These are phyloP conservation scores for Pemphredon lugubris DNA, from an alignment of 2,888 invertebrate genomes.

Conservation along the genomic window DNA sequence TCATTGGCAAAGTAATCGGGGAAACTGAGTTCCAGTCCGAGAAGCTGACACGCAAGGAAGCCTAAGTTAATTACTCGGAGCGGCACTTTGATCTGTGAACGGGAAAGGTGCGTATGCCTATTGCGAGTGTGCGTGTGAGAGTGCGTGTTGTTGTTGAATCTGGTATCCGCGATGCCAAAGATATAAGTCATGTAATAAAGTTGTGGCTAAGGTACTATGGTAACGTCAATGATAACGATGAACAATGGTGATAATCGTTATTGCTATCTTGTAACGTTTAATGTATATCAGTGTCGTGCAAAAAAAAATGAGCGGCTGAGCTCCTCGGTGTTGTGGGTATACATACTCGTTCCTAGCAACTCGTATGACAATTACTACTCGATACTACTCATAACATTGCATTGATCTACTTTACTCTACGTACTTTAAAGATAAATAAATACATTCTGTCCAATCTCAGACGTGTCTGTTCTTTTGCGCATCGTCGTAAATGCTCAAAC, in stretches of 20 bases:
- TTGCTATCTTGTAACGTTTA: conserved; percentile 78
- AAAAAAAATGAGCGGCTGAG: conserved; percentile 75
- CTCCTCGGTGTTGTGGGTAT: conserved; percentile 81
- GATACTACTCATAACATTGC: conserved; percentile 80
- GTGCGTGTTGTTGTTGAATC: conserved; percentile 62
- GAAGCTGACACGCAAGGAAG: conserved; percentile 35
- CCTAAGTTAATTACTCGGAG: conserved; percentile 41
- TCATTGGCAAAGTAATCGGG: conserved; percentile 24
- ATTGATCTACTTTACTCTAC: conserved; percentile 80
- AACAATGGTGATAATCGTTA: conserved; percentile 68
- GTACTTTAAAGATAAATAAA: conserved; percentile 80
- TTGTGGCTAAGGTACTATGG: conserved; percentile 62
- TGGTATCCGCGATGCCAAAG: conserved; percentile 67
- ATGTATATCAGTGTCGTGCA: conserved; percentile 80
- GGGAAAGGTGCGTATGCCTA: not conserved
- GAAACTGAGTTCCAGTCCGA: conserved; percentile 6
- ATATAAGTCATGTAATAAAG: conserved; percentile 65
- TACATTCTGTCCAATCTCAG: conserved; percentile 80
- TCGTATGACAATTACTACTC: conserved; percentile 80
- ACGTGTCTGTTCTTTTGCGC: conserved; percentile 13
- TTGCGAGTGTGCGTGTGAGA: conserved; percentile 13
- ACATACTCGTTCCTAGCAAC: conserved; percentile 81
- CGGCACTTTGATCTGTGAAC: conserved; percentile 10
- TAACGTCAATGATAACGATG: conserved; percentile 66
- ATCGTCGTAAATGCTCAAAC: not conserved